These are phyloP conservation scores for Bemisia tabaci DNA, from an alignment of 1,140 invertebrate species.

Conservation along the genomic window DNA sequence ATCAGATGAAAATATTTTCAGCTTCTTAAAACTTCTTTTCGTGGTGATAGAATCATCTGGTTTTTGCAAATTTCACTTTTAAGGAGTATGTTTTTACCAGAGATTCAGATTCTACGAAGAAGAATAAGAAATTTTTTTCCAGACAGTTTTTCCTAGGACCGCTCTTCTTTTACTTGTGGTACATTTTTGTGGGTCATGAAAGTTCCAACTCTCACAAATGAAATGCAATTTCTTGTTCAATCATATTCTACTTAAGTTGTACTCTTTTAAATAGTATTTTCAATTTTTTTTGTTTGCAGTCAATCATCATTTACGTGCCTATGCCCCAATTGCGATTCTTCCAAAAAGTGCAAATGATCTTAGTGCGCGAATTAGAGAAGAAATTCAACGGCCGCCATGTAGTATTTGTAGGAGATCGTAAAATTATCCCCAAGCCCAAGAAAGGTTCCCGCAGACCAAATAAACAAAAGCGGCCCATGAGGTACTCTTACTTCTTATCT, in stretches of 20 bases:
- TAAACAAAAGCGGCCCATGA: conserved; percentile 96
- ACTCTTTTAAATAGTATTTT: background rate
- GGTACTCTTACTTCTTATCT: conserved; percentile 36
- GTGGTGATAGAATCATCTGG: too few relatives aligned
- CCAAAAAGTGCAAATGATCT: conserved; percentile 92
- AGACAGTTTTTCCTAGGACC: too few relatives aligned
- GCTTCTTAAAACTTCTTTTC: too few relatives aligned
- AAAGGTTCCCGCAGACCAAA: conserved; percentile 84
- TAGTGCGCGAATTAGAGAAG: conserved; percentile 97
- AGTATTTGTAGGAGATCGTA: conserved; percentile 93
- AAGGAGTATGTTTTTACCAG: too few relatives aligned
- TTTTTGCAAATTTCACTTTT: too few relatives aligned
- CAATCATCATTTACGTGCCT: conserved; percentile 96
- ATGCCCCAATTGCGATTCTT: conserved; percentile 93
- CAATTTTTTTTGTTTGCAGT: conserved; percentile 42
- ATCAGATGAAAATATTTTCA: too few relatives aligned
- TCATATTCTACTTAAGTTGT: background rate
- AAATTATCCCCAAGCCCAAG: conserved; percentile 95
- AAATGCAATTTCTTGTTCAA: too few relatives aligned
- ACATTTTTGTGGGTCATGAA: too few relatives aligned
- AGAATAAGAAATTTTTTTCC: too few relatives aligned
- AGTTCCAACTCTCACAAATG: too few relatives aligned
- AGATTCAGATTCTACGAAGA: too few relatives aligned
- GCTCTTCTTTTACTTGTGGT: too few relatives aligned
- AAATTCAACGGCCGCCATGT: conserved; percentile 99